Conservation (phyloP, 2,888 invertebrate genomes). For the Macroteleia sp. region DNA sequence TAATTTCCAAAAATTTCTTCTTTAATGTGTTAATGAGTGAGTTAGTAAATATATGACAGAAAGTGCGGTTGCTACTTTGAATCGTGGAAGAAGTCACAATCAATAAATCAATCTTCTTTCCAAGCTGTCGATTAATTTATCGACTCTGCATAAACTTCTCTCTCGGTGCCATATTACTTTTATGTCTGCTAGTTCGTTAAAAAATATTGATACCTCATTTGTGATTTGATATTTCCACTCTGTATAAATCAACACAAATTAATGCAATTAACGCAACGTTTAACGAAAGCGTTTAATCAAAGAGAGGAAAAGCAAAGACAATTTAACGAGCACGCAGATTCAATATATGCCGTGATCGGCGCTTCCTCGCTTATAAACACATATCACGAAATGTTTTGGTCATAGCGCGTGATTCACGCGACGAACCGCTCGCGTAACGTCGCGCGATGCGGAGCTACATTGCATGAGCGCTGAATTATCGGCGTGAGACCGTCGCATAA, state of each 20-base stretch:
- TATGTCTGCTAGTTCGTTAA: too few relatives aligned
- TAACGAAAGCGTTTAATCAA: slow-evolving; percentile 51
- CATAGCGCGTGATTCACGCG: slow-evolving; percentile 63
- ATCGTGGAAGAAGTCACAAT: too few relatives aligned
- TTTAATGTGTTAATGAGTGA: too few relatives aligned
- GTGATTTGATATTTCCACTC: slow-evolving; percentile 28
- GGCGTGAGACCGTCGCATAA: slow-evolving; percentile 76
- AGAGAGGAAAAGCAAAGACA: slow-evolving; percentile 54
- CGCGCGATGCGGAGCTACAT: slow-evolving; percentile 70
- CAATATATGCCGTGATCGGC: slow-evolving; percentile 29
- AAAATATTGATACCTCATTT: slow-evolving; percentile 41
- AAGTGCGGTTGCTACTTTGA: too few relatives aligned
- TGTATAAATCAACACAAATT: slow-evolving; percentile 9
- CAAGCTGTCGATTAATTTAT: slow-evolving; percentile 22
- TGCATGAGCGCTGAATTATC: slow-evolving; percentile 80
- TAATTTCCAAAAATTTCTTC: too few relatives aligned
- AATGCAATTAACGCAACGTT: slow-evolving; percentile 49
- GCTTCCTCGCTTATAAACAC: slow-evolving; percentile 58
- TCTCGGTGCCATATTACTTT: slow-evolving; percentile 9
- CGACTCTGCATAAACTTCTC: slow-evolving; percentile 5
- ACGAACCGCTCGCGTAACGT: slow-evolving; percentile 51
- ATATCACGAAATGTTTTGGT: slow-evolving; percentile 59
- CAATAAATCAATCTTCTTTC: slow-evolving; percentile 30
- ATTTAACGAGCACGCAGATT: slow-evolving; percentile 53
- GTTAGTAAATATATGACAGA: too few relatives aligned